Evolutionary conservation across 2,888 invertebrate species (phyloP), one percentile per base, ranked within the genome.

Genomic region (Mythimna ferrago): DNA sequence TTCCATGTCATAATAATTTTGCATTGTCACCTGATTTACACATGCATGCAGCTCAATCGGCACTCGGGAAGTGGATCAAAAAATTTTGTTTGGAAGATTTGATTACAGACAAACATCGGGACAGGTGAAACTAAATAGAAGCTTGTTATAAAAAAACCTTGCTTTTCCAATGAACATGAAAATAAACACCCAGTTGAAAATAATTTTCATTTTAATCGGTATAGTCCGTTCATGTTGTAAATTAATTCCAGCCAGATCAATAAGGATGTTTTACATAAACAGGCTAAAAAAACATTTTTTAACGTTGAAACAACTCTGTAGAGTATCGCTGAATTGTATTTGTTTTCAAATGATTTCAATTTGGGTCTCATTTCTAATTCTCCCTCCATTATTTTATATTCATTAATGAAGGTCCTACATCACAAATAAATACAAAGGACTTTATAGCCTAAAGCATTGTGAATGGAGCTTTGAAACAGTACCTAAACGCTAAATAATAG

Each of bases 401-500:
- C 35, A 11, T 76, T 66, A 66, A n/a, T 44, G 16, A 44, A 75
- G 41, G 2, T 10, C 21, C 14, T 41, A 10, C 2, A 5, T 58
- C 10, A 21, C 19, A n/a, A 44, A 53, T 74, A 63, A 54, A 66
- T 58, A 19, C 9, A 58, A 38, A 58, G n/a, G 16, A 38, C 51
- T 72, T 53, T 35, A 19, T 53, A 41, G 11, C 11, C 21, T n/a
- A 14, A 7, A 19, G 41, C 32, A 26, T 54, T 75, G 11, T 44
- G 16, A 76, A 53, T 44, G 44, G 14, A 9, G n/a, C 26, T n/a
- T 44, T 32, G 11, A 35, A 76, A 54, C n/a, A n/a, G 44, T 21
- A 51, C 19, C 51, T 51, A 66, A 75, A 65, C 41, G 19, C 7
- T 53, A 53, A 19, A n/a, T 44, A 75, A 74, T 51, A 41, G 11